Evolutionary conservation across 2,797 vertebrate species (phyloP), one percentile per base, ranked within the genome.

Genomic region (Pygocentrus nattereri): DNA sequence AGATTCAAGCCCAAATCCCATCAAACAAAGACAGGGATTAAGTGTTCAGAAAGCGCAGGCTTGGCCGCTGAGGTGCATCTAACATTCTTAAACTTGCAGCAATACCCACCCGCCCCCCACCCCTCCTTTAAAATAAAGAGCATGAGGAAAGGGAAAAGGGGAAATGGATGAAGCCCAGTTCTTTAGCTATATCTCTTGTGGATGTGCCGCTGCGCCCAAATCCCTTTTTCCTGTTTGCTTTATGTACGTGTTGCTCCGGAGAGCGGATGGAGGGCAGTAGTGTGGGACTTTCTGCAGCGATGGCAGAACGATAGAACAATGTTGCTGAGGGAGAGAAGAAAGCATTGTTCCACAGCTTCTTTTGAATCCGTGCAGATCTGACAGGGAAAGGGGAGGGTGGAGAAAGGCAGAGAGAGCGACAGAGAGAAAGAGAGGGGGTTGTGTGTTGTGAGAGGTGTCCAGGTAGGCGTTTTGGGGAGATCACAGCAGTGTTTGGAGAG

Each of bases 1-100:
- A 88, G 84, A 91, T 92, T 90, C 88, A 86, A 86, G 87, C 87
- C 70, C 82, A 91, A 92, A 93, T 92, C 92, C 89, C 82, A 81
- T 88, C 89, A 89, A 91, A 92, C 88, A 93, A 91, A 91, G 86
- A 86, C 82, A 85, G 81, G 85, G 91, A 92, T 93, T 91, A 91
- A 89, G 88, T 77, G 56, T 86, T 88, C 85, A 87, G 84, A 87
- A 84, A 69, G 79, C 81, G 44, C 82, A 88, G 89, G 89, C 89
- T 91, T 89, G 90, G 85, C 88, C 85, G 80, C 89, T 88, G 90
- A 90, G 89, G 88, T 92, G 87, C 81, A 80, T 86, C 81, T 91
- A 83, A 72, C 70, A 80, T 90, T 88, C 85, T 88, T 82, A 88
- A 90, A 90, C 85, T 83, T 90, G 87, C 81, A 85, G 76, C 84